phyloP scores from a whole-genome alignment of 2,888 invertebrate genomes.

The Drosophila affinis region DNA sequence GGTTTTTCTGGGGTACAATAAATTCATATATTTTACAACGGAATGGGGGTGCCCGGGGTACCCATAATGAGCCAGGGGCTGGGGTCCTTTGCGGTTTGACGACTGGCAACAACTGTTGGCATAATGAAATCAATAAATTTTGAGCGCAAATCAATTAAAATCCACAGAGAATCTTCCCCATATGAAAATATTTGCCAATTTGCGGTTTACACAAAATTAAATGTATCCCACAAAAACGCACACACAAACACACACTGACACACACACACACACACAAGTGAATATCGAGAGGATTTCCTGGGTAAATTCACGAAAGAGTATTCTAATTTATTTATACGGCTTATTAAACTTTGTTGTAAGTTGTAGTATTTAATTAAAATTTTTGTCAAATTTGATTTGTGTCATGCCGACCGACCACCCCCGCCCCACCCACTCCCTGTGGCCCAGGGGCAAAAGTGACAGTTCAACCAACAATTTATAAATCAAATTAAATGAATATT shows the following conservation, averaged over 20 bases:
- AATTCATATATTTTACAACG: constrained; percentile 41
- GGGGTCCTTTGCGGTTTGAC: constrained; percentile 48
- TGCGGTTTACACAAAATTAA: constrained; percentile 74
- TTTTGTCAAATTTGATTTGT: constrained; percentile 67
- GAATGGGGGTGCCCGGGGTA: not conserved
- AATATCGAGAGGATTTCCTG: not conserved
- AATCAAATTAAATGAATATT: constrained; percentile 34
- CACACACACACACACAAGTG: not conserved
- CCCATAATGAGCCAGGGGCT: constrained; percentile 46
- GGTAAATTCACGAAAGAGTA: constrained; percentile 26
- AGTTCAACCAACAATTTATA: constrained; percentile 26
- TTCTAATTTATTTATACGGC: constrained; percentile 73
- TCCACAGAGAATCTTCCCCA: constrained; percentile 44
- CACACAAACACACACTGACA: constrained; percentile 26
- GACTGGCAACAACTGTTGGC: constrained; percentile 70
- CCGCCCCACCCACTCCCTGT: not conserved
- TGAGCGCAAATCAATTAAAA: constrained; percentile 77
- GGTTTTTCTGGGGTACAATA: constrained; percentile 3
- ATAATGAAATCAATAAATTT: constrained; percentile 80
- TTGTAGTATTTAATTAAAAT: constrained; percentile 74
- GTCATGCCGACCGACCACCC: constrained; percentile 9
- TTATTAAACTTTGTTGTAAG: constrained; percentile 71
- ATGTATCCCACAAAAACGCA: constrained; percentile 55
- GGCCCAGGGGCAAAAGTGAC: constrained; percentile 16
- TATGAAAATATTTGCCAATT: constrained; percentile 80